Evolutionary conservation across 2,888 invertebrate species (phyloP).

Genomic region (Clanis bilineata): DNA sequence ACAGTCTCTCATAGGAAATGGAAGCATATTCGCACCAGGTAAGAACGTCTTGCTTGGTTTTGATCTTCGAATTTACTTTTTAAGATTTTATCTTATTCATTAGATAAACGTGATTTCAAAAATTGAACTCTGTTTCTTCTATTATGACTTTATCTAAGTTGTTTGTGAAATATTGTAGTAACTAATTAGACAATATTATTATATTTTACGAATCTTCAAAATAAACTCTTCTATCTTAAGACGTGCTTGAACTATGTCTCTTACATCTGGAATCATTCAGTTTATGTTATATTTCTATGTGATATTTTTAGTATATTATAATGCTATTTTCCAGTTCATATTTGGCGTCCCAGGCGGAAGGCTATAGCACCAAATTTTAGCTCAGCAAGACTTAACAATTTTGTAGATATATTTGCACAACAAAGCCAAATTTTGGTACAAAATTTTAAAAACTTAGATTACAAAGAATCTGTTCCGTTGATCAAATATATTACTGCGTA

Average conservation of each 20-base stretch:
- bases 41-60: neutral
- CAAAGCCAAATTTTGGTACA: slow-evolving; percentile 40
- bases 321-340: slow-evolving; percentile 33
- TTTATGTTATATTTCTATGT: too few relatives aligned
- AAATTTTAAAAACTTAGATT: slow-evolving; percentile 28
- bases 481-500: slow-evolving; percentile 44
- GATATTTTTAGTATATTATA: neutral
- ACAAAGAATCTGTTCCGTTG: slow-evolving; percentile 36
- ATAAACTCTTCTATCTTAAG: too few relatives aligned
- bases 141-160: too few relatives aligned
- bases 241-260: too few relatives aligned
- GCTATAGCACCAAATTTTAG: slow-evolving; percentile 44
- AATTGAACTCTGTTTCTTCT: too few relatives aligned
- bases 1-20: neutral
- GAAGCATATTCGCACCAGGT: slow-evolving; percentile 8
- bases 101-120: too few relatives aligned
- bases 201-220: too few relatives aligned
- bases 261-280: too few relatives aligned
- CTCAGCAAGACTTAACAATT: slow-evolving; percentile 39
- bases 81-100: slow-evolving; percentile 48
- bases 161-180: too few relatives aligned
- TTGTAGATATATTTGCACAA: slow-evolving; percentile 37
- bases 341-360: slow-evolving; percentile 58
- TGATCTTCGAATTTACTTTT: neutral
- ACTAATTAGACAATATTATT: too few relatives aligned